A percentile compares a stretch with the other conserved stretches of the same genome.
These are phyloP conservation scores for Agrochola litura DNA, from an alignment of 2,888 invertebrate genomes.

Conservation along the genomic window DNA sequence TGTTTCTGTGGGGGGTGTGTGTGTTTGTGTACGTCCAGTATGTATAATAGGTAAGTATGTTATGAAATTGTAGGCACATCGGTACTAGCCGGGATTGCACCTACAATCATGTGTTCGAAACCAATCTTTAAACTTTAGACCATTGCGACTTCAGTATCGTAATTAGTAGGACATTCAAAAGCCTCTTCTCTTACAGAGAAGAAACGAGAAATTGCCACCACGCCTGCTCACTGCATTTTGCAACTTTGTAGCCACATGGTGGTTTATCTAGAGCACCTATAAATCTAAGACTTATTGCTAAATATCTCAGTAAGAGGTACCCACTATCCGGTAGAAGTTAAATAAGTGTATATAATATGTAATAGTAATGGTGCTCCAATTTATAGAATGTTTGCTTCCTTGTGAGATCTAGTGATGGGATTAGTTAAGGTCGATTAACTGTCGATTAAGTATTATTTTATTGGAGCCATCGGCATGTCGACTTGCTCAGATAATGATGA, in stretches of 20 bases:
- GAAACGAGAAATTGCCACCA: background rate
- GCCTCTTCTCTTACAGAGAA: background rate
- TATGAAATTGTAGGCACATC: background rate
- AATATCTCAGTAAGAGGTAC: conserved; percentile 13
- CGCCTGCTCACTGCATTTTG: background rate
- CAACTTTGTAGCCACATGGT: background rate
- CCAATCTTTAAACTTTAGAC: too few species aligned
- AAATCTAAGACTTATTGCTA: conserved; percentile 29
- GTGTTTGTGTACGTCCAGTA: too few species aligned
- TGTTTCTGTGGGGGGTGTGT: too few species aligned
- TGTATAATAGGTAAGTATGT: too few species aligned
- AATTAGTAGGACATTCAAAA: background rate
- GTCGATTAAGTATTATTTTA: conserved; percentile 7
- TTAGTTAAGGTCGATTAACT: background rate
- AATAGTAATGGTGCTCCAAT: conserved; percentile 34
- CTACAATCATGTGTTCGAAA: too few species aligned
- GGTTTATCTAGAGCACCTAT: conserved; percentile 10
- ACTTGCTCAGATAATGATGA: background rate
- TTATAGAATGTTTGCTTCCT: conserved; percentile 29
- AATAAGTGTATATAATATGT: conserved; percentile 12
- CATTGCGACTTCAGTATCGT: too few species aligned
- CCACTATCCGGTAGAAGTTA: conserved; percentile 4
- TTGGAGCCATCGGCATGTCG: background rate
- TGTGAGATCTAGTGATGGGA: conserved; percentile 23
- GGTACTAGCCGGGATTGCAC: background rate